A percentile compares a stretch with the other conserved stretches of the same genome.
These are phyloP conservation scores for Myotis pilosus DNA, from an alignment of 2,797 vertebrate species.

Conservation along the genomic window DNA sequence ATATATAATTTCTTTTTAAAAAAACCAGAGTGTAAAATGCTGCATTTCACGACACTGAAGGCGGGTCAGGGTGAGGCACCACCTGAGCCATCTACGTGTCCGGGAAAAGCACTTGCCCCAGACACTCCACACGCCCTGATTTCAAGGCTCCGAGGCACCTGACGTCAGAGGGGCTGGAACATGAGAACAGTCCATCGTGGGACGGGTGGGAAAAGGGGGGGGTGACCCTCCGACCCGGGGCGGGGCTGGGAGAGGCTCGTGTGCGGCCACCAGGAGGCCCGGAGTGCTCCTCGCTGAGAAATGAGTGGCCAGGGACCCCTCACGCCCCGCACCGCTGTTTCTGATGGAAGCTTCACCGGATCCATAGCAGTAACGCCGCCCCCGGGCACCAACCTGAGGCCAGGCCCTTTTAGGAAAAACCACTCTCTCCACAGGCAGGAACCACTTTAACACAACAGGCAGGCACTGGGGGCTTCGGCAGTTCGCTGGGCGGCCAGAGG, in stretches of 20 bases:
- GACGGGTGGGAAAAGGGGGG: neutral
- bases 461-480: accelerated
- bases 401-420: neutral
- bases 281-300: accelerated
- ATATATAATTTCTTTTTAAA: too few species aligned
- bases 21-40: neutral
- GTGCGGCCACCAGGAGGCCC: accelerated
- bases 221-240: neutral
- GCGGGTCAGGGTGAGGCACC: neutral
- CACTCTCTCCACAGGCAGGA: neutral
- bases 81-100: neutral
- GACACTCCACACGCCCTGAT: neutral
- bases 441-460: neutral
- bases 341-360: neutral
- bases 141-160: accelerated
- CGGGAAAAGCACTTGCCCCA: accelerated
- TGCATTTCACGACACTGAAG: accelerated
- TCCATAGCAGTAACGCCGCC: accelerated
- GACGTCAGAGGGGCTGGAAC: neutral
- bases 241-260: accelerated
- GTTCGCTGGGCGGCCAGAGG: neutral
- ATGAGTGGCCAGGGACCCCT: accelerated
- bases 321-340: accelerated
- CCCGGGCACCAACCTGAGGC: accelerated
- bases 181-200: accelerated